Evolutionary conservation across 2,888 invertebrate genomes (phyloP).

Genomic region (Stegophylla sp.): DNA sequence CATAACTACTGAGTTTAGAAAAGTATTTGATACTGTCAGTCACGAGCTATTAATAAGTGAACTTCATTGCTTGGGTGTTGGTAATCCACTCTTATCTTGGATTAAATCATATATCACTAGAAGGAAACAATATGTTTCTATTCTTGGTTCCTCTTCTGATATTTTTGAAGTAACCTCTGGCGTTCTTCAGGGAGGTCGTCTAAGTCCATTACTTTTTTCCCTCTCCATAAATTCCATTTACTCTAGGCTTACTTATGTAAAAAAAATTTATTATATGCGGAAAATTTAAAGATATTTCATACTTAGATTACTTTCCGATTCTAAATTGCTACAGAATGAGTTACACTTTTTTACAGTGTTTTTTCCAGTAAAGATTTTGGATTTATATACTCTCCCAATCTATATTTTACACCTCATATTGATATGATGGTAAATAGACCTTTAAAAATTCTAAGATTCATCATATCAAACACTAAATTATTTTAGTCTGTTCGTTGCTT

Average conservation of each 20-base stretch:
- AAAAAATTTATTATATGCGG: neutral
- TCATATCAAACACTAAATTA: neutral
- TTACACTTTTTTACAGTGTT: neutral
- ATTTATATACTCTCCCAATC: neutral
- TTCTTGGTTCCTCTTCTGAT: neutral
- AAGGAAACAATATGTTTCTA: neutral
- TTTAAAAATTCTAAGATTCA: neutral
- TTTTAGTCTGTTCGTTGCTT: neutral
- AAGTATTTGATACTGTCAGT: neutral
- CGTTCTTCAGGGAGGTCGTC: neutral
- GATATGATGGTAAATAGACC: neutral
- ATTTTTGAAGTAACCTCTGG: neutral
- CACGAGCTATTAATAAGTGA: neutral
- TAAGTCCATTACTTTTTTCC: neutral
- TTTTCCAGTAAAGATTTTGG: neutral
- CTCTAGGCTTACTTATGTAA: neutral
- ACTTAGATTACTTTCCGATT: neutral
- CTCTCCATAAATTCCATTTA: neutral
- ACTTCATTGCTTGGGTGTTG: neutral
- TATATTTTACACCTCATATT: neutral
- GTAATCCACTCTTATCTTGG: slow-evolving; percentile 4
- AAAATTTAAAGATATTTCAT: neutral
- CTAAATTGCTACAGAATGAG: neutral
- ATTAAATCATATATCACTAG: neutral
- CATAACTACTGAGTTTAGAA: neutral